phyloP scores from a whole-genome alignment of 2,113 vertebrate species.

The Sitta europaea region DNA sequence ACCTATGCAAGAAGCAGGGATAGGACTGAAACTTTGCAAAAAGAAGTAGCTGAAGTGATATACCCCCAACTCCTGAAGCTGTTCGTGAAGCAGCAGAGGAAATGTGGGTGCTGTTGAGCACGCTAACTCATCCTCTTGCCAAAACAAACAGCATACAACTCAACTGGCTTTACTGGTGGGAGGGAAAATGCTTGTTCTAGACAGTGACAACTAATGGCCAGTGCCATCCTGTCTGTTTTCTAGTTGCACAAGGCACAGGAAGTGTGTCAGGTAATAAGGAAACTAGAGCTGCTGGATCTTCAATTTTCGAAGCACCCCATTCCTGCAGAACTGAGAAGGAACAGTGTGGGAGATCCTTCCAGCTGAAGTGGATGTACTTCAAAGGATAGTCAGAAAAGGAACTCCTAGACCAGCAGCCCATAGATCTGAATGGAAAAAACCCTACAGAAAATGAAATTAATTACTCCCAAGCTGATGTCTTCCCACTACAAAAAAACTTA shows the following conservation, averaged over 20 bases:
- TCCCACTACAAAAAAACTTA: not conserved
- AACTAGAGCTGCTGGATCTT: not conserved
- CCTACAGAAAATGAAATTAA: not conserved
- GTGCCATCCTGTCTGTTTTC: not conserved
- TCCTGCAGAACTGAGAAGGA: not conserved
- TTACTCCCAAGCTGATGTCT: not conserved
- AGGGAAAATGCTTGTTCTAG: not conserved
- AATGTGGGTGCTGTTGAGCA: not conserved
- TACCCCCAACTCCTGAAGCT: not conserved
- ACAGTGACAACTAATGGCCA: not conserved
- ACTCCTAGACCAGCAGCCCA: not conserved
- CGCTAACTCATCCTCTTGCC: not conserved
- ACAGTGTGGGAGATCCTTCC: not conserved
- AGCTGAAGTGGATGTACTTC: not conserved
- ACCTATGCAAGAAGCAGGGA: not conserved
- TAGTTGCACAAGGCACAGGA: not conserved
- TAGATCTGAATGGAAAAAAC: not conserved
- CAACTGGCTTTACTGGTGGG: not conserved
- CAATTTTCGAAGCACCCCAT: not conserved
- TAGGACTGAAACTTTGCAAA: not conserved
- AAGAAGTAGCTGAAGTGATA: not conserved
- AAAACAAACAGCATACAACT: not conserved
- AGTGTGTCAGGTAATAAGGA: accelerated
- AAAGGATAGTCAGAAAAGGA: not conserved
- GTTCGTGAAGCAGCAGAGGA: not conserved